phyloP scores from a whole-genome alignment of 2,797 vertebrate genomes.

The Choloepus didactylus region DNA sequence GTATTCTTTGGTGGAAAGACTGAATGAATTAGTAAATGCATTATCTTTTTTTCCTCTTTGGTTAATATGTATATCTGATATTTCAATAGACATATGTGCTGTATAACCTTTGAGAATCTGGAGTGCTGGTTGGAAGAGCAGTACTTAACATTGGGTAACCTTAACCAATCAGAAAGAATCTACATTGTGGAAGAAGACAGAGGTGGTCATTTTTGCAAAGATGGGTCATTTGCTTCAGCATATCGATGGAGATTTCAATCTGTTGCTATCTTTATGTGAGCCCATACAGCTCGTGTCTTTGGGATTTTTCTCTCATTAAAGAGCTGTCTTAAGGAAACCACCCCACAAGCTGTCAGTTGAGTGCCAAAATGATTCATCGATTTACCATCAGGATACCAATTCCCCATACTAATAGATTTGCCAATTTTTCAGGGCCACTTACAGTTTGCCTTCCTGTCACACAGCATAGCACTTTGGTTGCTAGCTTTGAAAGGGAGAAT shows the following conservation, averaged over 20 bases:
- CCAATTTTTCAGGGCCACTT: neutral
- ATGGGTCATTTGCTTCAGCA: neutral
- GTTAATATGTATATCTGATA: neutral
- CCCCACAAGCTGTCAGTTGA: neutral
- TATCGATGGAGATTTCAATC: neutral
- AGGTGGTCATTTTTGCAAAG: neutral
- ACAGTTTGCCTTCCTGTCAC: slow-evolving; percentile 50
- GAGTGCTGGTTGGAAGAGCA: neutral
- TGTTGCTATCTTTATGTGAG: slow-evolving; percentile 16
- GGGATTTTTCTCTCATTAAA: slow-evolving; percentile 62
- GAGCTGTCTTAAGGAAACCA: neutral
- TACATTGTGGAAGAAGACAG: neutral
- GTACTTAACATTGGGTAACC: neutral
- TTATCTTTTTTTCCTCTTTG: neutral
- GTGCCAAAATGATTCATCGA: slow-evolving; percentile 53
- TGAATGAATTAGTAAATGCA: neutral
- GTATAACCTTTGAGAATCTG: neutral
- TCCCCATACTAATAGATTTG: slow-evolving; percentile 64
- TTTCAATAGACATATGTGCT: neutral
- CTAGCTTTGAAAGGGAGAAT: neutral
- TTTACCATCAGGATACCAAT: slow-evolving; percentile 60
- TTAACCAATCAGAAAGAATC: neutral
- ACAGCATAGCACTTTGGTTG: neutral
- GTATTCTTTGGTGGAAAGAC: neutral
- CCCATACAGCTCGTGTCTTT: neutral